Base-by-base conservation (phyloP, 2,888 invertebrate species). In the Leucoptera coffeella region DNA sequence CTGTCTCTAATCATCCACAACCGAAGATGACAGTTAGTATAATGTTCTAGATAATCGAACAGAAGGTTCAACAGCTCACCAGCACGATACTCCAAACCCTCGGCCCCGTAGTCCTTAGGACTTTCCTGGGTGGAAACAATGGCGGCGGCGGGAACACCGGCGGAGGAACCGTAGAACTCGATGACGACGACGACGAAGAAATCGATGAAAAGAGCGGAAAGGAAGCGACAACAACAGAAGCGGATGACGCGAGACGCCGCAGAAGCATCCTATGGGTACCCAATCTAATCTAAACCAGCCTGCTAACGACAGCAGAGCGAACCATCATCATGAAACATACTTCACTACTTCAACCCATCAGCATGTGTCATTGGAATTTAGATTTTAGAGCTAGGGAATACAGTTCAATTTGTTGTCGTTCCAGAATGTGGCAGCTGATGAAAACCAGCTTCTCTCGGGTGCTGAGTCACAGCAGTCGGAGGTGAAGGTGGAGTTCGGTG, bases 61-160 rank as follows among this genome's bases (percentile, higher is more conserved):
- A 78, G 58, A 82, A 82, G 55, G 80, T 86, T 56, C 84, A 84
- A 73, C 74, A 77, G 59, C 74, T 85, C 49, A 79, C 80, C 36
- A 75, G 80, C 51, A 73, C 77, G 54, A 61, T 88, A 45, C 77
- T 89, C 58, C 78, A 83, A 45, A 74, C 82, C 34, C 75, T 89
- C 47, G 88, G 88, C 25, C 82, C 88, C 21, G 73, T 80, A 32
- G 64, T 89, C 38, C 73, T 85, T 35, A 73, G 77, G 35, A 73
- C 74, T 32, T 74, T 78, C 46, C 64, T 82, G 31, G 73, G 67
- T 29, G 62, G 67, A 33, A 50, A 54, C 27, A 50, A 50, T 35
- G 67, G 65, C 33, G 69, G 71, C 24, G 62, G 60, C 28, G 56
- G 47, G 25, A 44, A 45, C 29, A 48, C 51, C 47, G 46, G 53